Conservation (phyloP, 2,888 invertebrate genomes). For the Carpatolechia fugitivella region DNA sequence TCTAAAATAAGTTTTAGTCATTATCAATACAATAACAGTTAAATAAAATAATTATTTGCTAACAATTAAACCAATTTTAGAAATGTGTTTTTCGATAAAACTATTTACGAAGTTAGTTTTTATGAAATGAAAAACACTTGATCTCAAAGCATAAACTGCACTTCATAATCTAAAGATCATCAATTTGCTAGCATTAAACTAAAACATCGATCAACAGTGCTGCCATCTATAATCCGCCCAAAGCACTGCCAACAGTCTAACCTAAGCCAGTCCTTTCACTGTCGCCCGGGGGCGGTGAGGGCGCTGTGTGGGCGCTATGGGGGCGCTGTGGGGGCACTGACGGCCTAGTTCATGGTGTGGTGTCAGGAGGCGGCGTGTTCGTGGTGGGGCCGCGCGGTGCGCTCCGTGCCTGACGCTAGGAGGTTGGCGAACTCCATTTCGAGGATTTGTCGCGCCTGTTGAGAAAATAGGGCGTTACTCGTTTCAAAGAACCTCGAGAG, state of each 20-base stretch:
- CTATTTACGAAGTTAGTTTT: no score
- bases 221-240: not conserved
- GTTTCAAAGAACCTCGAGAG: no score
- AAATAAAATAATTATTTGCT: no score
- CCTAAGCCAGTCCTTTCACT: slow-evolving; percentile 1
- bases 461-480: no score
- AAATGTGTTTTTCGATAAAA: no score
- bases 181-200: no score
- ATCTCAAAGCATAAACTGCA: no score
- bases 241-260: not conserved
- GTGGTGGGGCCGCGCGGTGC: slow-evolving; percentile 77
- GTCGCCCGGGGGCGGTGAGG: not conserved
- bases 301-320: not conserved
- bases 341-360: slow-evolving; percentile 47
- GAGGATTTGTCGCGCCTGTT: slow-evolving; percentile 92
- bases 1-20: no score
- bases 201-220: not conserved
- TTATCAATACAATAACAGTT: no score
- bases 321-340: not conserved
- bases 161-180: no score
- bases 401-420: slow-evolving; percentile 90
- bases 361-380: slow-evolving; percentile 70
- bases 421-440: slow-evolving; percentile 95
- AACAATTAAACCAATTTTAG: no score
- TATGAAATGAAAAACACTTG: no score